phyloP scores from a whole-genome alignment of 2,113 vertebrate species.

The Natator depressus region DNA sequence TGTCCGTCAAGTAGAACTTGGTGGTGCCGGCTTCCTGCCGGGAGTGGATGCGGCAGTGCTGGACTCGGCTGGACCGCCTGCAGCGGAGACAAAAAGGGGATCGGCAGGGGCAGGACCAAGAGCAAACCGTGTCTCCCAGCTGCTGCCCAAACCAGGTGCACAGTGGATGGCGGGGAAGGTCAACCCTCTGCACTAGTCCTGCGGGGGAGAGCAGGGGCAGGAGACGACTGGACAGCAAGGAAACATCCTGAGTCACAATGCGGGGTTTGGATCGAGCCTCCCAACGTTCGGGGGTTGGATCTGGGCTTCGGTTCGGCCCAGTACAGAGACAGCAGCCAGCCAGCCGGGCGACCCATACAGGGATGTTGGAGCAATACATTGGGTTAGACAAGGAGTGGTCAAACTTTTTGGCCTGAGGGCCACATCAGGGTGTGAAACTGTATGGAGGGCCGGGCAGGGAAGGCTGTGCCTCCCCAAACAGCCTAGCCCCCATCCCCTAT shows the following conservation, averaged over 20 bases:
- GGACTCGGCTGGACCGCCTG: constrained; percentile 88
- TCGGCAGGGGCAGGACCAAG: too few species aligned
- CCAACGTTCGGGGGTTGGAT: not conserved
- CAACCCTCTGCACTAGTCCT: not conserved
- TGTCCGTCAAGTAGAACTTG: constrained; percentile 89
- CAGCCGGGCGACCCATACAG: too few species aligned
- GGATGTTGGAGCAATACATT: too few species aligned
- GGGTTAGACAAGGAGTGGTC: too few species aligned
- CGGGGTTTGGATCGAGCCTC: not conserved
- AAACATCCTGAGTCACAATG: not conserved
- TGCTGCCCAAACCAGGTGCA: not conserved
- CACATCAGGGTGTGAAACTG: too few species aligned
- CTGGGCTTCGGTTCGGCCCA: not conserved
- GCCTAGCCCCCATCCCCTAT: too few species aligned
- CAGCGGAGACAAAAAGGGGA: accelerated
- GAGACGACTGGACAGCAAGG: not conserved
- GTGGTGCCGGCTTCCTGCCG: constrained; percentile 86
- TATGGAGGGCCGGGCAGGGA: too few species aligned
- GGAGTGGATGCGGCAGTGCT: constrained; percentile 89
- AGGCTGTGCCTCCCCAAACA: too few species aligned
- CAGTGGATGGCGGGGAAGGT: not conserved
- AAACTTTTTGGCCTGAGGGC: too few species aligned
- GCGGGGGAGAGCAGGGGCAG: not conserved
- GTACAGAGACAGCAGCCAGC: not conserved
- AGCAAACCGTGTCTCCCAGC: not conserved